Evolutionary conservation across 2,797 vertebrate genomes (phyloP).

Genomic region (Synaphobranchus kaupii): DNA sequence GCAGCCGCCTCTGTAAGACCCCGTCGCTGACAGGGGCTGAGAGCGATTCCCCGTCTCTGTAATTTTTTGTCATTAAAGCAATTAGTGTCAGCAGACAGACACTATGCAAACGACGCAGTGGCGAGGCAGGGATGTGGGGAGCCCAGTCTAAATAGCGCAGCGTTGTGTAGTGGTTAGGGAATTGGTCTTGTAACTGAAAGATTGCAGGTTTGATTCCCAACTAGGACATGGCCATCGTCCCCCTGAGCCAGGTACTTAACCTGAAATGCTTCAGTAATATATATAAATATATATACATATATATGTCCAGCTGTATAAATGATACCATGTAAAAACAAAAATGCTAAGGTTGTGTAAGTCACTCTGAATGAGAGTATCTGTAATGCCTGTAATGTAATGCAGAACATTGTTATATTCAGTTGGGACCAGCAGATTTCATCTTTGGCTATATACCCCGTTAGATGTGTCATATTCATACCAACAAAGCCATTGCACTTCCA

Average conservation of each 20-base stretch:
- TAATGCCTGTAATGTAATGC: too few species aligned
- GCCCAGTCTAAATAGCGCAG: conserved; percentile 33
- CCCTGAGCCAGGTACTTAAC: too few species aligned
- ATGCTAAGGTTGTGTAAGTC: too few species aligned
- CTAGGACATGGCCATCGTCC: too few species aligned
- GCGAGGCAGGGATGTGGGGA: conserved; percentile 40
- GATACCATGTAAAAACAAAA: too few species aligned
- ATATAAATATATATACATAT: too few species aligned
- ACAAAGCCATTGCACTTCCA: neutral
- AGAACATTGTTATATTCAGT: neutral
- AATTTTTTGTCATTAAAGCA: conserved; percentile 64
- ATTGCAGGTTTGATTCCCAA: too few species aligned
- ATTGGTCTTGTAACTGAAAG: neutral
- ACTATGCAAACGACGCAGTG: conserved; percentile 49
- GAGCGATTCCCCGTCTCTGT: conserved; percentile 46
- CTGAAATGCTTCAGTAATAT: too few species aligned
- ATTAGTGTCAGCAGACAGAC: conserved; percentile 60
- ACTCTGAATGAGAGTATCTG: too few species aligned
- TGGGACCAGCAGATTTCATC: neutral
- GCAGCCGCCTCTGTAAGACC: conserved; percentile 42
- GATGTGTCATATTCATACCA: neutral
- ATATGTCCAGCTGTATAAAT: too few species aligned
- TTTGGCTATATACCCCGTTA: neutral
- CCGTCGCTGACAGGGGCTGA: conserved; percentile 13
- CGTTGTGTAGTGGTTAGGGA: neutral